A percentile compares a stretch with the other conserved stretches of the same genome.
These are phyloP conservation scores for Cerastis leucographa DNA, from an alignment of 2,888 invertebrate genomes.

Conservation along the genomic window DNA sequence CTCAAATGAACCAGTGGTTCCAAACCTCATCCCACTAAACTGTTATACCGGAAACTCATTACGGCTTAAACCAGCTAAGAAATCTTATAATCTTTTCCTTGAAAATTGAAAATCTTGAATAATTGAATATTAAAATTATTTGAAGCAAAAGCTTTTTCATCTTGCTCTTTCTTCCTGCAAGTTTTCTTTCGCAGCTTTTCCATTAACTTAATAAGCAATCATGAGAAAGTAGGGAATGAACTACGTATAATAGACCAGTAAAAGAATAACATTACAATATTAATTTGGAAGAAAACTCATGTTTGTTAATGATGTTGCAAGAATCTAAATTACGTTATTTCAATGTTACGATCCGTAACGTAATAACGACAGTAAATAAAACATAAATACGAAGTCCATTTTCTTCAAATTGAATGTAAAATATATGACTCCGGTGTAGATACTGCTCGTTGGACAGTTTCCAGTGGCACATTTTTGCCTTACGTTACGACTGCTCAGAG, in stretches of 20 bases:
- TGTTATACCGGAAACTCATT: slow-evolving; percentile 88
- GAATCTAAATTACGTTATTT: slow-evolving; percentile 46
- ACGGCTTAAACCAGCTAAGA: slow-evolving; percentile 86
- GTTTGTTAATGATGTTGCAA: slow-evolving; percentile 31
- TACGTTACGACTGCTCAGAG: slow-evolving; percentile 70
- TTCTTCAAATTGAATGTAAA: slow-evolving; percentile 79
- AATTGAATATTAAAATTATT: slow-evolving; percentile 86
- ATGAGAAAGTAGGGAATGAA: background rate
- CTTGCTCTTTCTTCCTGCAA: slow-evolving; percentile 60
- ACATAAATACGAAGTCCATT: slow-evolving; percentile 68
- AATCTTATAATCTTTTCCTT: slow-evolving; percentile 87
- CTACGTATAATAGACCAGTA: background rate
- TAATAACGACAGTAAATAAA: slow-evolving; percentile 68
- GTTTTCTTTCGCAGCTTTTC: slow-evolving; percentile 55
- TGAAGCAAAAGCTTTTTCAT: slow-evolving; percentile 75
- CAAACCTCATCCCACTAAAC: slow-evolving; percentile 83
- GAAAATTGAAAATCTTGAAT: slow-evolving; percentile 88
- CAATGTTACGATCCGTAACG: slow-evolving; percentile 59
- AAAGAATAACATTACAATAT: slow-evolving; percentile 10
- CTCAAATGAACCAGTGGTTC: slow-evolving; percentile 79
- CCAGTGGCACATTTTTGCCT: slow-evolving; percentile 77
- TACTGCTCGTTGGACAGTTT: slow-evolving; percentile 74
- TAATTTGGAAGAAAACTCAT: slow-evolving; percentile 20
- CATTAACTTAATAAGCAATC: slow-evolving; percentile 36
- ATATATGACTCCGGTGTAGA: slow-evolving; percentile 75